These are phyloP conservation scores for Psittacus erithacus DNA, from an alignment of 2,113 vertebrate genomes.

Conservation along the genomic window DNA sequence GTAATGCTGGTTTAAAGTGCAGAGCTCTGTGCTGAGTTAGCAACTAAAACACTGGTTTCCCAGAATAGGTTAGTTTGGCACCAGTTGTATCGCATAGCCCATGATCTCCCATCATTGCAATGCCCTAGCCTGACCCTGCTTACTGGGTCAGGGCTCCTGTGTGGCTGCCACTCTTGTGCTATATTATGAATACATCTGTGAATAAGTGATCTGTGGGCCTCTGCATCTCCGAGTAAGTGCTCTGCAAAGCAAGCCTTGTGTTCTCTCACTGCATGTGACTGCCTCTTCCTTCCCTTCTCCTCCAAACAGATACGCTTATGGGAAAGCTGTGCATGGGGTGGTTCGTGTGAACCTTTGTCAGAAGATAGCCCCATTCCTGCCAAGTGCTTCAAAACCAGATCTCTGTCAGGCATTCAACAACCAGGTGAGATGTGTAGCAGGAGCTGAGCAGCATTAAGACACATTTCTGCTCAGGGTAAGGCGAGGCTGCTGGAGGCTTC, in stretches of 20 bases:
- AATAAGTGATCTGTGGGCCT: neutral
- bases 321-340: conserved; percentile 24
- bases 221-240: neutral
- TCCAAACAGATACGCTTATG: conserved; percentile 40
- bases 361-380: conserved; percentile 4
- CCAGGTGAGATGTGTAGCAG: conserved; percentile 43
- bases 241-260: neutral
- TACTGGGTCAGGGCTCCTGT: neutral
- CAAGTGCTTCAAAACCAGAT: neutral
- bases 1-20: neutral
- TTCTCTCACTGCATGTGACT: neutral
- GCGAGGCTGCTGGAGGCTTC: neutral
- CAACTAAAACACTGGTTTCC: neutral
- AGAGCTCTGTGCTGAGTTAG: neutral
- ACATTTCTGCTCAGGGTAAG: neutral
- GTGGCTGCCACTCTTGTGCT: neutral
- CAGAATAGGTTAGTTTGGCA: neutral
- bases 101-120: neutral
- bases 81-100: neutral
- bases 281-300: neutral
- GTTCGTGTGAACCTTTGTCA: conserved; percentile 44
- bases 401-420: conserved; percentile 3
- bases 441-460: neutral
- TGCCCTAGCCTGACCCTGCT: neutral
- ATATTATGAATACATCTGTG: accelerated